A percentile compares a stretch with the other conserved stretches of the same genome.
These are phyloP conservation scores for Casuarius casuarius DNA, from an alignment of 2,113 vertebrate genomes.

Conservation along the genomic window DNA sequence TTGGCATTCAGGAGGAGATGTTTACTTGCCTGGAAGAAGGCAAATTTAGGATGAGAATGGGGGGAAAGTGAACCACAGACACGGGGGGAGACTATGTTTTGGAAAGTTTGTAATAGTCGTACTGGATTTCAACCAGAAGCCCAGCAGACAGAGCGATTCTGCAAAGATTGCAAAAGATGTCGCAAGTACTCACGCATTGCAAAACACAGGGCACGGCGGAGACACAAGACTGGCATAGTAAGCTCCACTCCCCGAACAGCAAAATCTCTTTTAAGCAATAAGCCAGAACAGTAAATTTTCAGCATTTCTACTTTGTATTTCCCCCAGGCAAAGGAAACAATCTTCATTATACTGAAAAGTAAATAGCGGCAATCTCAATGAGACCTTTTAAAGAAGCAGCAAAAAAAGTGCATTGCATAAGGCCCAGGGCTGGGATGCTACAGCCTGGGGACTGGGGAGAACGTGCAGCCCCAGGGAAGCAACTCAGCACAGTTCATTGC, in stretches of 20 bases:
- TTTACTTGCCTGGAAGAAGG: not conserved
- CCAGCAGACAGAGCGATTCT: not conserved
- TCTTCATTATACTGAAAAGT: not conserved
- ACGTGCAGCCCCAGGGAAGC: not conserved
- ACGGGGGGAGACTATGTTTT: not conserved
- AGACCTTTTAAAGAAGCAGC: not conserved
- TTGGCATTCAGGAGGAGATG: not conserved
- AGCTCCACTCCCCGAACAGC: not conserved
- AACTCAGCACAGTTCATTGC: not conserved
- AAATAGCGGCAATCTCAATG: not conserved
- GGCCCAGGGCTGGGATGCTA: not conserved
- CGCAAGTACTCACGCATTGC: not conserved
- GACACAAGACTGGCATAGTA: not conserved
- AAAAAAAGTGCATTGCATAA: not conserved
- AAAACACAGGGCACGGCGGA: slow-evolving; percentile 14
- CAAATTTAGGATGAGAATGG: not conserved
- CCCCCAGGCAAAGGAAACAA: not conserved
- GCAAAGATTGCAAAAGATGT: not conserved
- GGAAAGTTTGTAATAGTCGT: not conserved
- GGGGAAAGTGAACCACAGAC: not conserved
- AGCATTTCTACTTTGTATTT: not conserved
- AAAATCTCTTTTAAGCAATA: not conserved
- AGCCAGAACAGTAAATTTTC: not conserved
- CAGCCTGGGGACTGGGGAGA: not conserved
- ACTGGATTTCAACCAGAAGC: not conserved